phyloP scores from a whole-genome alignment of 2,113 vertebrate genomes.

The Dasyprocta punctata region DNA sequence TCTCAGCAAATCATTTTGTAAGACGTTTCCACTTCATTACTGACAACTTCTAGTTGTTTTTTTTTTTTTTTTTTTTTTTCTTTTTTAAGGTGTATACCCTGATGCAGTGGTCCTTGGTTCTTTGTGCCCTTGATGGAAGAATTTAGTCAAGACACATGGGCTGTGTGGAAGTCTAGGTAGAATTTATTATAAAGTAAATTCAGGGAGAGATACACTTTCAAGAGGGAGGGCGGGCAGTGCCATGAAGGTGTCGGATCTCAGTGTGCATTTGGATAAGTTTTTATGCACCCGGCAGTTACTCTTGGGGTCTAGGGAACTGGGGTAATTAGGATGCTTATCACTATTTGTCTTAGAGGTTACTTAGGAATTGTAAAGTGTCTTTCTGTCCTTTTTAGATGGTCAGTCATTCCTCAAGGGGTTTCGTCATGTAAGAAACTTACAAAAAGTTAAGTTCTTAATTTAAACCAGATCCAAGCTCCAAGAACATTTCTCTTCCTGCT shows the following conservation, averaged over 20 bases:
- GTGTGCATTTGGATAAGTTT: not conserved
- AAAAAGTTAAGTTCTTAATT: not conserved
- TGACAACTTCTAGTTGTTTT: not conserved
- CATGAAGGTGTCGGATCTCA: not conserved
- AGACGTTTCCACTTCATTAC: not conserved
- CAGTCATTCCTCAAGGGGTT: not conserved
- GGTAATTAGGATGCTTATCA: not conserved
- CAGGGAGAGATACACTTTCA: not conserved
- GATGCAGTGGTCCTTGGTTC: not conserved
- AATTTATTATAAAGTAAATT: not conserved
- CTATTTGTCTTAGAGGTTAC: not conserved
- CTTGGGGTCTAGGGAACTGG: not conserved
- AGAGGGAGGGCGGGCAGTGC: not conserved
- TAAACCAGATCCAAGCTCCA: not conserved
- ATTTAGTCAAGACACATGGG: not conserved
- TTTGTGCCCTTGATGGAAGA: not conserved
- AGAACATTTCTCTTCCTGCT: not conserved
- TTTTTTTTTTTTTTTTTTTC: constrained; percentile 5
- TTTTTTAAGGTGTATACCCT: not conserved
- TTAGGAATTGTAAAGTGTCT: not conserved
- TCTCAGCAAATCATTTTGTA: constrained; percentile 7
- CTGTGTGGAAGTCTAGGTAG: not conserved
- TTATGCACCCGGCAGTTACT: not conserved
- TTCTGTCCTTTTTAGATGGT: not conserved
- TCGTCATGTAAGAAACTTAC: not conserved